Conservation (phyloP, 2,888 invertebrate genomes). For the Hydrotaea cyrtoneurina region DNA sequence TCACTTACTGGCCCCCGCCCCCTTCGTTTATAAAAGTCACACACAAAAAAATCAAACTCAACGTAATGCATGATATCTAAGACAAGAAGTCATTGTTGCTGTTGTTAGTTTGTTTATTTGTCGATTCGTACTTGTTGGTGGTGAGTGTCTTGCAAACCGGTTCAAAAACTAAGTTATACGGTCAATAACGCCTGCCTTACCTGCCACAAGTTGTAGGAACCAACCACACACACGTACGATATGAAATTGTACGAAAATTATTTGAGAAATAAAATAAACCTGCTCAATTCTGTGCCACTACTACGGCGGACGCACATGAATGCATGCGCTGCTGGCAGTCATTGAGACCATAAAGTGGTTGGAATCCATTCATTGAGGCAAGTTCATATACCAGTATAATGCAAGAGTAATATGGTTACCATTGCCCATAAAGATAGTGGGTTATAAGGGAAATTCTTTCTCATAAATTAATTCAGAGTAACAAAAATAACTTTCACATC, state of each 20-base stretch:
- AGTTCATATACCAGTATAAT: conserved; percentile 25
- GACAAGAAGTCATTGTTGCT: too few relatives aligned
- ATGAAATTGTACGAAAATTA: conserved; percentile 39
- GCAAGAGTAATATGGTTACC: neutral
- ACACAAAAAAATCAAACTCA: too few relatives aligned
- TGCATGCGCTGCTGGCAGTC: neutral
- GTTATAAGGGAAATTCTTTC: too few relatives aligned
- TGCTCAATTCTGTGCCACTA: conserved; percentile 27
- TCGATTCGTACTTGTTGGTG: neutral
- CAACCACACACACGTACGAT: neutral
- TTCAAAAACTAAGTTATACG: conserved; percentile 64
- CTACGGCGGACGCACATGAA: neutral
- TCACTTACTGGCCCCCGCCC: too few relatives aligned
- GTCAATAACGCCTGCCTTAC: conserved; percentile 56
- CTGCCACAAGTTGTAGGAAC: neutral
- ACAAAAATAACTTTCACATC: too few relatives aligned
- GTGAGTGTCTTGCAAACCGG: conserved; percentile 36
- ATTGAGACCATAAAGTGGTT: conserved; percentile 37
- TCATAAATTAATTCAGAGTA: too few relatives aligned
- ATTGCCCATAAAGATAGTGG: too few relatives aligned
- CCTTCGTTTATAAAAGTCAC: too few relatives aligned
- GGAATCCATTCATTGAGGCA: neutral
- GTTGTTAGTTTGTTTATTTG: too few relatives aligned
- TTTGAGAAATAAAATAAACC: conserved; percentile 34
- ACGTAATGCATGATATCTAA: too few relatives aligned